Conservation (phyloP, 2,888 invertebrate genomes). For the Harpalus rufipes region DNA sequence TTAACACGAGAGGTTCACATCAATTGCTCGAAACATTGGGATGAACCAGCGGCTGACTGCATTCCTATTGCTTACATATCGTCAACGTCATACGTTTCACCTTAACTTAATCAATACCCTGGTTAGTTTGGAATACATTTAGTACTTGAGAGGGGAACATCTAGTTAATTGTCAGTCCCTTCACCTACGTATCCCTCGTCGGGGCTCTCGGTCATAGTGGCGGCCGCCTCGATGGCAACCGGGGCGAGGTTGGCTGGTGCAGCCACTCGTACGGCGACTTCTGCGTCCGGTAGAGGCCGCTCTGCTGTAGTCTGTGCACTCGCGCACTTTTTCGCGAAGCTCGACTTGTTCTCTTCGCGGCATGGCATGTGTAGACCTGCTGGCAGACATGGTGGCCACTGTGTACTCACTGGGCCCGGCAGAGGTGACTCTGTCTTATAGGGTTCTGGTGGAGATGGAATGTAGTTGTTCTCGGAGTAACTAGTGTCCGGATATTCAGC, state of each 20-base stretch:
- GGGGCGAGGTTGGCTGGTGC: background rate
- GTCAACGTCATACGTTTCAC: constrained; percentile 18
- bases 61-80: constrained; percentile 62
- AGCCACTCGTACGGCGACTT: constrained; percentile 71
- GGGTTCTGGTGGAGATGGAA: constrained; percentile 85
- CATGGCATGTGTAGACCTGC: constrained; percentile 74
- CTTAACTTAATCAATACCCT: constrained; percentile 66
- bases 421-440: constrained; percentile 82
- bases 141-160: constrained; percentile 58
- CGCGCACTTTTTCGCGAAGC: constrained; percentile 52
- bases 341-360: constrained; percentile 62
- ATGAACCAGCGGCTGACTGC: constrained; percentile 20
- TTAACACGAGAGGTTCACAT: constrained; percentile 53
- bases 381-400: constrained; percentile 80
- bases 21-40: constrained; percentile 31
- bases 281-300: constrained; percentile 70
- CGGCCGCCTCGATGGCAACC: constrained; percentile 43
- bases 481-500: constrained; percentile 70
- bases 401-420: constrained; percentile 73
- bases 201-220: constrained; percentile 84
- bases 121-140: constrained; percentile 60
- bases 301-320: constrained; percentile 53
- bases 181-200: constrained; percentile 94
- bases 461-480: constrained; percentile 80
- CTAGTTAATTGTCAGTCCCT: constrained; percentile 46